A percentile compares a stretch with the other conserved stretches of the same genome.
Conservation (phyloP, 1,140 invertebrate species). For the Drosophila sturtevanti region DNA sequence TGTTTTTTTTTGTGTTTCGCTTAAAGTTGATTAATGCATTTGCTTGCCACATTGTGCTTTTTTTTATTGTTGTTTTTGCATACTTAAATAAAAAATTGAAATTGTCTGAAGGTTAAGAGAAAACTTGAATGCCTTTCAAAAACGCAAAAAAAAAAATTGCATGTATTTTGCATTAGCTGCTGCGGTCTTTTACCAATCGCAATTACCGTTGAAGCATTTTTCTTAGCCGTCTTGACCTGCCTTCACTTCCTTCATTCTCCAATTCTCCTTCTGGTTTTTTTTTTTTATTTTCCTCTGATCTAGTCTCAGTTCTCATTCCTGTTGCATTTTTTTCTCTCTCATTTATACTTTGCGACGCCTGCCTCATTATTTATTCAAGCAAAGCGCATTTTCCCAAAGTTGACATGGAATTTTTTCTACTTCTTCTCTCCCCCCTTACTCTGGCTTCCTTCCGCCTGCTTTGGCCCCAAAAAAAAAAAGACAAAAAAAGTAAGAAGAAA, state of each 20-base stretch:
- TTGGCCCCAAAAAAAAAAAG: slow-evolving; percentile 38
- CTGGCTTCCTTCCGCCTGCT: no score
- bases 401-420: slow-evolving; percentile 38
- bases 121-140: background rate
- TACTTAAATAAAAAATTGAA: slow-evolving; percentile 5
- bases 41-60: slow-evolving; percentile 6
- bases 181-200: no score
- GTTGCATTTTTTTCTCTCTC: background rate
- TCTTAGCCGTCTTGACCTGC: background rate
- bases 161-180: no score
- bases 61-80: background rate
- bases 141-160: background rate
- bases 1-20: background rate
- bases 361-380: slow-evolving; percentile 73
- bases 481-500: no score
- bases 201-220: background rate
- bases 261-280: no score
- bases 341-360: slow-evolving; percentile 25
- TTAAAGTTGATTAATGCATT: slow-evolving; percentile 18
- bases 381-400: slow-evolving; percentile 54
- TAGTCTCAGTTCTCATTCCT: background rate
- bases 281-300: background rate
- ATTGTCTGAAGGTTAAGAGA: slow-evolving; percentile 3
- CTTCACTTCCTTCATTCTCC: background rate
- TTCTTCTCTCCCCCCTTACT: slow-evolving; percentile 21